phyloP scores from a whole-genome alignment of 1,140 invertebrate species.

The Epicauta chinensis region DNA sequence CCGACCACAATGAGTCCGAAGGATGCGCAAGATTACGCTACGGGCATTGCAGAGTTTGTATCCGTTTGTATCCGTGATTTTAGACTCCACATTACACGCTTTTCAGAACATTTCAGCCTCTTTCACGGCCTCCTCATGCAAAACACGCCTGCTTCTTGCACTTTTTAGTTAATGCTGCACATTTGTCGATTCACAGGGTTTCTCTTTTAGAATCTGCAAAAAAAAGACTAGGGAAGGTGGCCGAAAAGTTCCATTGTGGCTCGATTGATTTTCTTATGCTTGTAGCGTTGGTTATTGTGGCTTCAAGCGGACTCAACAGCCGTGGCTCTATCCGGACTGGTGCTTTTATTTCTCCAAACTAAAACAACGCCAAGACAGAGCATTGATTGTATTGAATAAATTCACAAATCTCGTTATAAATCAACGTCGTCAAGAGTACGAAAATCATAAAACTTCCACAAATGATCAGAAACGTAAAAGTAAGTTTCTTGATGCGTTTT shows the following conservation, averaged over 20 bases:
- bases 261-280: not conserved
- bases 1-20: no score
- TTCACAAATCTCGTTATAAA: constrained; percentile 24
- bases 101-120: no score
- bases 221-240: no score
- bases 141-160: no score
- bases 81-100: no score
- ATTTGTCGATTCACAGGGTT: no score
- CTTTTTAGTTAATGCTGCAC: no score
- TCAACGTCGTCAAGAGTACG: constrained; percentile 8
- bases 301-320: constrained; percentile 22
- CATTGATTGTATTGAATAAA: constrained; percentile 49
- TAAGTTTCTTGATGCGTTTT: constrained; percentile 55
- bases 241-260: not conserved
- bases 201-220: no score
- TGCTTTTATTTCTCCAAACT: constrained; percentile 23
- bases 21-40: no score
- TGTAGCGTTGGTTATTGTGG: constrained; percentile 17
- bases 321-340: constrained; percentile 23
- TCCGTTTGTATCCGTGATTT: no score
- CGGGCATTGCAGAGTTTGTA: no score
- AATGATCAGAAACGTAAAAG: not conserved
- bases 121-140: no score
- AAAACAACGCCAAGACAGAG: constrained; percentile 56
- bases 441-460: not conserved